phyloP scores from a whole-genome alignment of 2,113 vertebrate genomes.

The Nibea albiflora region DNA sequence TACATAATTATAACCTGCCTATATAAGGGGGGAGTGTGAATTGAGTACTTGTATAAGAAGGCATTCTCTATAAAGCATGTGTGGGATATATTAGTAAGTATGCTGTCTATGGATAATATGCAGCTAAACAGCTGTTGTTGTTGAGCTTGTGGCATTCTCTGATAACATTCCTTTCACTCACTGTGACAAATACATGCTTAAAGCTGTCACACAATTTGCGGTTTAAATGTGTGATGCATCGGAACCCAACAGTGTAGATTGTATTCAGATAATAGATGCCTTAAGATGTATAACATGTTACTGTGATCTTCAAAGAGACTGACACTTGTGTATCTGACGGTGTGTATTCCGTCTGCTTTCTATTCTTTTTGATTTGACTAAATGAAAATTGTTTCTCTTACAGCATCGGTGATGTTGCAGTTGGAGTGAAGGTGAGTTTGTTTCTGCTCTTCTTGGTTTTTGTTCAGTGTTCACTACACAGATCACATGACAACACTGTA shows the following conservation, averaged over 20 bases:
- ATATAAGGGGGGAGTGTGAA: neutral
- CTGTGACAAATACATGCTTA: neutral
- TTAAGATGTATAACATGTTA: neutral
- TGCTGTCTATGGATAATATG: too few species aligned
- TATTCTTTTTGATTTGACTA: neutral
- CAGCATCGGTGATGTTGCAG: constrained; percentile 95
- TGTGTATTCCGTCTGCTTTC: too few species aligned
- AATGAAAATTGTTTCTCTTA: constrained; percentile 56
- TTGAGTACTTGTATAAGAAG: neutral
- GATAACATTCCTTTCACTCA: neutral
- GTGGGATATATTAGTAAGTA: neutral
- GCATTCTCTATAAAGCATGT: neutral
- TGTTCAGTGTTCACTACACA: neutral
- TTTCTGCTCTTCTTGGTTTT: neutral
- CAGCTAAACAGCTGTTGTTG: neutral
- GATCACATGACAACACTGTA: neutral
- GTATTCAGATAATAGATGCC: too few species aligned
- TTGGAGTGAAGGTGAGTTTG: constrained; percentile 96
- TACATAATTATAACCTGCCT: too few species aligned
- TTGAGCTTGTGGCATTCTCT: neutral
- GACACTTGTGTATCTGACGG: neutral
- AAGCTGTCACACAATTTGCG: neutral
- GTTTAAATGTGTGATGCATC: neutral
- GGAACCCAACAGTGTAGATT: neutral
- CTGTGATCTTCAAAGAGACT: neutral